Conservation (phyloP, 1,140 invertebrate genomes). For the Tetramorium parvispinum region DNA sequence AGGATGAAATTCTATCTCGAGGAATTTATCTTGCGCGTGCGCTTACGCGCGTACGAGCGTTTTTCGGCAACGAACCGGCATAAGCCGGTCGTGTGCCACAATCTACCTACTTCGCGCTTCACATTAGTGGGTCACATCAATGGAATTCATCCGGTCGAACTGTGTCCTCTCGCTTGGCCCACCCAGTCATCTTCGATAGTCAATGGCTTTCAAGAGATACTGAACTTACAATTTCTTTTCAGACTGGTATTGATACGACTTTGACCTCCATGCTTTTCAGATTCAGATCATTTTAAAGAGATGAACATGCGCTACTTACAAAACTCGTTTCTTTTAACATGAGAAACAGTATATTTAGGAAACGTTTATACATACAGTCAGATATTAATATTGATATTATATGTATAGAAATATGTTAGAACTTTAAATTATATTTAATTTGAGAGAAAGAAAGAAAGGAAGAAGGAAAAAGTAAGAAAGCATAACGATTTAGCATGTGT, state of each 20-base stretch:
- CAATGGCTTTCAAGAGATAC: not conserved
- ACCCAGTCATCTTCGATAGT: constrained; percentile 40
- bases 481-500: not conserved
- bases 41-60: constrained; percentile 6
- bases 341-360: not conserved
- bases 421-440: not conserved
- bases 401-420: not conserved
- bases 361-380: not conserved
- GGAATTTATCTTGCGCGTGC: not conserved
- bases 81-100: constrained; percentile 75
- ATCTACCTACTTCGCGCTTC: constrained; percentile 70
- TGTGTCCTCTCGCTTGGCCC: constrained; percentile 67
- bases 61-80: constrained; percentile 74
- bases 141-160: constrained; percentile 80
- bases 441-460: not conserved
- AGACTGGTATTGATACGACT: too few relatives aligned
- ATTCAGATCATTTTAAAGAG: not conserved
- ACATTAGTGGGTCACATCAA: constrained; percentile 84
- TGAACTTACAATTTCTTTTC: not conserved
- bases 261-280: not conserved
- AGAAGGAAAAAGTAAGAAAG: not conserved
- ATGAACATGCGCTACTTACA: not conserved
- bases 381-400: not conserved
- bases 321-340: not conserved
- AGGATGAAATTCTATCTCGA: constrained; percentile 20